These are phyloP conservation scores for Dendrolimus pini DNA, from an alignment of 2,888 invertebrate genomes.

Conservation along the genomic window DNA sequence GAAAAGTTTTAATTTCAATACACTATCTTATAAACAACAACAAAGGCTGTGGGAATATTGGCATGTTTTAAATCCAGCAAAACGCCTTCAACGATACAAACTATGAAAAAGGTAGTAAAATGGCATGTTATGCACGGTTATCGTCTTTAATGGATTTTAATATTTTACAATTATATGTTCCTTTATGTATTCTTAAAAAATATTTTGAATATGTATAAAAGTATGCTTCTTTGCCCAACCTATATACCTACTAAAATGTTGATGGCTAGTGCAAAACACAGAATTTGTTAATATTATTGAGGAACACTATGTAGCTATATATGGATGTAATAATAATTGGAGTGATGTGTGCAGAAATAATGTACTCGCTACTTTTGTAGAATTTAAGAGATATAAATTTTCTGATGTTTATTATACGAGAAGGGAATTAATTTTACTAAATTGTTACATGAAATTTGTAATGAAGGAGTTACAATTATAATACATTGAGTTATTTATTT, in stretches of 20 bases:
- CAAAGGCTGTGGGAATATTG: no score
- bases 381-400: conserved; percentile 31
- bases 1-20: no score
- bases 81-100: no score
- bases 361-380: conserved; percentile 34
- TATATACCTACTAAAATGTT: background rate
- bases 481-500: conserved; percentile 32
- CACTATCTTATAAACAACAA: no score
- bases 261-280: background rate
- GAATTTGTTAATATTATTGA: conserved; percentile 7
- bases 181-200: background rate
- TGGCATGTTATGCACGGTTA: no score
- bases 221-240: background rate
- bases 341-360: conserved; percentile 25
- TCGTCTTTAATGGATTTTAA: no score
- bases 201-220: background rate
- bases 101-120: no score
- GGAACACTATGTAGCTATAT: conserved; percentile 19
- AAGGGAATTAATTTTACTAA: conserved; percentile 38
- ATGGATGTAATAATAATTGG: conserved; percentile 11
- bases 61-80: no score
- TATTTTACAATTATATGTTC: background rate
- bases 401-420: conserved; percentile 40
- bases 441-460: conserved; percentile 40
- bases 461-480: conserved; percentile 39